Percentiles rank a stretch among this genome's conserved stretches.
Evolutionary conservation across 1,140 invertebrate genomes (phyloP).

Genomic region (Trinorchestia longiramus): DNA sequence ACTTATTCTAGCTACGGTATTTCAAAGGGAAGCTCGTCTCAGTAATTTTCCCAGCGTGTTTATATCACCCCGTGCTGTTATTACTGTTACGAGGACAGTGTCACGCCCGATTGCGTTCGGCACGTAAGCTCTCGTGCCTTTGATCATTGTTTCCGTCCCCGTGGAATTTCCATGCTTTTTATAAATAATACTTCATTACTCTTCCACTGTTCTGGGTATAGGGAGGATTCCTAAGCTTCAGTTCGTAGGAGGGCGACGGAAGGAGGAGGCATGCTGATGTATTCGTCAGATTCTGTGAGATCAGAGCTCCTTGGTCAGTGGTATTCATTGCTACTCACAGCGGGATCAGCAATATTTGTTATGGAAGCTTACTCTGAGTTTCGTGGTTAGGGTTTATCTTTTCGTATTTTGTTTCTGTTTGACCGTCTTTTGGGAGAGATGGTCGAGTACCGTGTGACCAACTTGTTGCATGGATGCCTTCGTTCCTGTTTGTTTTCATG

Average conservation of each 20-base stretch:
- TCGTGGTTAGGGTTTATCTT: background rate
- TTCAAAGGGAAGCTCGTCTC: background rate
- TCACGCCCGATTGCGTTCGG: background rate
- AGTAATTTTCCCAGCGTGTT: background rate
- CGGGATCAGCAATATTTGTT: background rate
- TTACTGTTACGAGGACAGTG: background rate
- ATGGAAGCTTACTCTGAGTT: background rate
- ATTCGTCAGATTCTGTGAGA: background rate
- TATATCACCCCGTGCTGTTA: background rate
- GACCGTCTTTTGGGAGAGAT: background rate
- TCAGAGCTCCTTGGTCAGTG: background rate
- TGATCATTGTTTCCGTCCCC: background rate
- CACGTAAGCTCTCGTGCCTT: too few species aligned
- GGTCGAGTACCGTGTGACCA: background rate
- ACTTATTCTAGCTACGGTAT: background rate
- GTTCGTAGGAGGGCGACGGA: background rate
- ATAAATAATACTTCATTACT: background rate
- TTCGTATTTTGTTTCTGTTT: background rate
- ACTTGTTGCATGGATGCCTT: background rate
- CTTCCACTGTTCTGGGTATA: background rate
- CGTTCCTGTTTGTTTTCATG: background rate
- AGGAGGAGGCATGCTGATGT: background rate
- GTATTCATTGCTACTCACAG: background rate
- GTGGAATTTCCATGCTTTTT: background rate
- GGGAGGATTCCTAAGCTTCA: background rate